A percentile compares a stretch with the other conserved stretches of the same genome.
phyloP scores from a whole-genome alignment of 2,797 vertebrate genomes.

The Myotis pilosus region DNA sequence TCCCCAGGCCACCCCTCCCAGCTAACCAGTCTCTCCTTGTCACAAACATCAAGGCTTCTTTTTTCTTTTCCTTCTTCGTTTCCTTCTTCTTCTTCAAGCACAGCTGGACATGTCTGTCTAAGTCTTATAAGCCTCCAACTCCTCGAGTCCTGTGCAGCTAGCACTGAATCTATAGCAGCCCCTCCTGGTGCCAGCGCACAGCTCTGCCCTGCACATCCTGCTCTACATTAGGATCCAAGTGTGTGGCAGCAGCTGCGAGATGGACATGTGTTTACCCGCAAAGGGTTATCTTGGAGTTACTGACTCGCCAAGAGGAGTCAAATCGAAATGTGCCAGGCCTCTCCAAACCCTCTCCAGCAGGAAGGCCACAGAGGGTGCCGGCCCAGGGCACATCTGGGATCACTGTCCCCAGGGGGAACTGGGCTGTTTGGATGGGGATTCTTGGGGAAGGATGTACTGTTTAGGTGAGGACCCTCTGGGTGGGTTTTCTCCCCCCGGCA shows the following conservation, averaged over 20 bases:
- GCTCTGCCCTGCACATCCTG: conserved; percentile 7
- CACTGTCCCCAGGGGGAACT: conserved; percentile 37
- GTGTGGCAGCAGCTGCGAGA: conserved; percentile 68
- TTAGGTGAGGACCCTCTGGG: conserved; percentile 52
- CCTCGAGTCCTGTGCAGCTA: neutral
- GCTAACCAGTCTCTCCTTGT: neutral
- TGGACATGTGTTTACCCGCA: conserved; percentile 70
- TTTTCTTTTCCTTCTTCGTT: neutral
- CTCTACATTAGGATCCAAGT: conserved; percentile 65
- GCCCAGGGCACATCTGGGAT: conserved; percentile 52
- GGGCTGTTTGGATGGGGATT: neutral
- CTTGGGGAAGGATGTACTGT: conserved; percentile 39
- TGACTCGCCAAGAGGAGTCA: conserved; percentile 70
- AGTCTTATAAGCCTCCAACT: neutral
- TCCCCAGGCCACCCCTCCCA: neutral
- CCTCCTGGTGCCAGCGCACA: conserved; percentile 21
- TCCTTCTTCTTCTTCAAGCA: neutral
- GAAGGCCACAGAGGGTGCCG: conserved; percentile 47
- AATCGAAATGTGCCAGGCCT: neutral
- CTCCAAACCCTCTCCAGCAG: conserved; percentile 63
- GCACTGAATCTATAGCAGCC: conserved; percentile 34
- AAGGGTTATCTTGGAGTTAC: conserved; percentile 63
- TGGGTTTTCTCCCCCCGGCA: conserved; percentile 20
- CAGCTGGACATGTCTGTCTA: neutral
- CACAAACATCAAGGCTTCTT: neutral